These are phyloP conservation scores for Gymnarchus niloticus DNA, from an alignment of 2,113 vertebrate species.

Conservation along the genomic window DNA sequence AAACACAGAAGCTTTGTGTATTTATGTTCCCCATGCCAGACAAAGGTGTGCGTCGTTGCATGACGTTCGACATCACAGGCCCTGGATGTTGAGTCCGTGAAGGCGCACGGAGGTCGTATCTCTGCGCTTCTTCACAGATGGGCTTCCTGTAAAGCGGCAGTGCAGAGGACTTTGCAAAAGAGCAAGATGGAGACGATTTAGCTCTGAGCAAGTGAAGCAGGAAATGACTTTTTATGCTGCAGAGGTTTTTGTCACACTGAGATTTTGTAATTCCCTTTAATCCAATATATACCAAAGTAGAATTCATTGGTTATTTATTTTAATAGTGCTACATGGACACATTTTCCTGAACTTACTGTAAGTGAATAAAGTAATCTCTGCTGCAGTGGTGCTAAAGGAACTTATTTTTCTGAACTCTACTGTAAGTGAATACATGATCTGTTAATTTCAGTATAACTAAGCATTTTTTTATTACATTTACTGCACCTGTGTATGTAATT, in stretches of 20 bases:
- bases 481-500: too few species aligned
- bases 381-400: too few species aligned
- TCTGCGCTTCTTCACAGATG: neutral
- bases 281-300: neutral
- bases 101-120: neutral
- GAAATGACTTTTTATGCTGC: neutral
- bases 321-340: neutral
- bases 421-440: too few species aligned
- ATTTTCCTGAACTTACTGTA: neutral
- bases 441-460: too few species aligned
- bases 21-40: neutral
- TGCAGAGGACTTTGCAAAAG: neutral
- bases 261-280: conserved; percentile 8
- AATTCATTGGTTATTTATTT: neutral
- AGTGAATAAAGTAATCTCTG: neutral
- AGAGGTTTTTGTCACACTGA: neutral
- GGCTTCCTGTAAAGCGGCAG: neutral
- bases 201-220: neutral
- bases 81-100: neutral
- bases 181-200: neutral
- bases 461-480: too few species aligned
- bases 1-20: neutral
- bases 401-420: too few species aligned
- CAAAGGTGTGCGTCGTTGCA: neutral
- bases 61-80: neutral